Conservation (phyloP, 2,888 invertebrate species). For the Drosophila macrothrix region DNA sequence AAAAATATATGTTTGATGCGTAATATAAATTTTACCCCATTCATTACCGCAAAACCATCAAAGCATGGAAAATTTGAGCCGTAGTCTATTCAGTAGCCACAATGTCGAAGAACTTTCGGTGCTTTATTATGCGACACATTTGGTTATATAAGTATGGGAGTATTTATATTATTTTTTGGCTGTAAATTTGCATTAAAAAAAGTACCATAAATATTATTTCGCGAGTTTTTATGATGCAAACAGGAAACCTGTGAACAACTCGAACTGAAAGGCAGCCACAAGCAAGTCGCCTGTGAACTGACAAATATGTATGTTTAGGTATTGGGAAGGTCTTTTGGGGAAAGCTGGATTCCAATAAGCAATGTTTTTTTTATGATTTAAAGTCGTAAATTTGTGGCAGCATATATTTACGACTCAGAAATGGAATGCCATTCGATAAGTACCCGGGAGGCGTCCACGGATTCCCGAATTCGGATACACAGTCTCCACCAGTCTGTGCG, state of each 20-base stretch:
- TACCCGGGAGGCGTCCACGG: conserved; percentile 34
- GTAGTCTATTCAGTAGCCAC: not conserved
- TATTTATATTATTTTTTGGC: conserved; percentile 64
- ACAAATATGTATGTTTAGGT: not conserved
- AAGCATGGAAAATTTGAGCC: conserved; percentile 9
- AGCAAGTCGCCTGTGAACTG: conserved; percentile 18
- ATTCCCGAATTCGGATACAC: not conserved
- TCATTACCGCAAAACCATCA: not conserved
- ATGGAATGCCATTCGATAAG: conserved; percentile 68
- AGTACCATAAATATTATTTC: conserved; percentile 78
- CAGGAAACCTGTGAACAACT: conserved; percentile 42
- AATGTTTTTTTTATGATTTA: conserved; percentile 76
- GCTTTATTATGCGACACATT: conserved; percentile 28
- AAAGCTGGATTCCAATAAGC: conserved; percentile 60
- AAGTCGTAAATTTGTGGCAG: conserved; percentile 73
- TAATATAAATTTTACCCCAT: conserved; percentile 13
- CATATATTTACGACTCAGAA: conserved; percentile 75
- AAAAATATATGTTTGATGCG: not conserved
- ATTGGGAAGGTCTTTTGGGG: conserved; percentile 21
- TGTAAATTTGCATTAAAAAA: conserved; percentile 78
- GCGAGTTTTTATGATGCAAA: conserved; percentile 61
- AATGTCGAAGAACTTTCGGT: conserved; percentile 23
- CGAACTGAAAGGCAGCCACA: conserved; percentile 8
- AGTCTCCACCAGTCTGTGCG: not conserved
- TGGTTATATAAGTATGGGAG: conserved; percentile 41